Evolutionary conservation across 2,113 vertebrate genomes (phyloP), one percentile per base, ranked within the genome.

Genomic region (Labrus mixtus): DNA sequence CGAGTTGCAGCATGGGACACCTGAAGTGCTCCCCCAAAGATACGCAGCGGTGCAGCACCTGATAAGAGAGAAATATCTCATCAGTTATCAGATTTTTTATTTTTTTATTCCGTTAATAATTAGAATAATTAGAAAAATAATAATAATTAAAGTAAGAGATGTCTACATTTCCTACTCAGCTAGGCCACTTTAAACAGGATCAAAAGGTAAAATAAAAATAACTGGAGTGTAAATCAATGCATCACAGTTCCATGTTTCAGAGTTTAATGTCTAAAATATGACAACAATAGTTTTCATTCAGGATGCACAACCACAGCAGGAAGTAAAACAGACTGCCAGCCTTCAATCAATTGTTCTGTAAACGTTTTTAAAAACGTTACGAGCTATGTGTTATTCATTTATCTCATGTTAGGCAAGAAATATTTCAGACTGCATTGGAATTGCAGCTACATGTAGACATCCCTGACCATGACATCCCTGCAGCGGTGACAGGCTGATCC

Each of bases 11-110:
- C 33, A 2, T 67, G 78, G 57, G 84, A 82, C 0, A 71, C 11
- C 19, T 84, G 90, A 50, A 79, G 23, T 12, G 53, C 64, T 43
- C 82, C 87, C 2, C 73, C 65, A 0, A 43, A 4, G 1, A 69
- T 19, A 1, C 66, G 81, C 1, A 90, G 58, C 0, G 87, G 67
- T 23, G 75, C 59, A 29, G 51, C 69, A 29, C 85, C 89, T 91
- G 68, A 23, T 61, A 37, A 37, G 53, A 69, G 11, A 81, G 29
- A 33, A 33, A 33, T 6, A 33, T 33, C 29, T 33, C 15, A 46
- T 5, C 29, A 2, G 16, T 48, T 17, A n/a, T 3, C 17, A 9
- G 11, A 3, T 15, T 57, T 48, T 45, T n/a, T n/a, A n/a, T n/a
- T n/a, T n/a, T n/a, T n/a, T n/a, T n/a, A n/a, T n/a, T n/a, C n/a